These are phyloP conservation scores for Macrotus californicus DNA, from an alignment of 2,113 vertebrate genomes.

Conservation along the genomic window DNA sequence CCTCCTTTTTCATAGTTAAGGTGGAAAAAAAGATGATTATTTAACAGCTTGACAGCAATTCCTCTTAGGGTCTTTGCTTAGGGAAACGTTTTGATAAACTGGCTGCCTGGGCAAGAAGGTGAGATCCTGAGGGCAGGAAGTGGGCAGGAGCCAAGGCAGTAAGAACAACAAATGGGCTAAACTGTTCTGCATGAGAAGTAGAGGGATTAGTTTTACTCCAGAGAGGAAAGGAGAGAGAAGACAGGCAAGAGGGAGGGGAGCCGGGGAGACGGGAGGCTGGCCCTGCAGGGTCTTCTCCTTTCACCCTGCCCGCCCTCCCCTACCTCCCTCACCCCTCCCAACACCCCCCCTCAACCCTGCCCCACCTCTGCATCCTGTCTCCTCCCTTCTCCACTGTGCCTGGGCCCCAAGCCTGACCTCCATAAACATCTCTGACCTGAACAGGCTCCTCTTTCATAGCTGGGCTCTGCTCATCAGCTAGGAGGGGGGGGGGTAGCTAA, in stretches of 20 bases:
- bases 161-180: not conserved
- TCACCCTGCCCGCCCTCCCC: no score
- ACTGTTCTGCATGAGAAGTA: not conserved
- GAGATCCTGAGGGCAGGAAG: not conserved
- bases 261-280: not conserved
- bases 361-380: not conserved
- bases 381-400: not conserved
- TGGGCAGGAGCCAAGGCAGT: not conserved
- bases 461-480: not conserved
- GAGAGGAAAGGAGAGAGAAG: not conserved
- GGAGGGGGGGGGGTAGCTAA: slow-evolving; percentile 85
- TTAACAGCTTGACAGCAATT: not conserved
- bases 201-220: not conserved
- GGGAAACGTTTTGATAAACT: not conserved
- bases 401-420: not conserved
- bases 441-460: rapidly evolving
- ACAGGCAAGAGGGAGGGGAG: not conserved
- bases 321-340: no score
- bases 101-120: not conserved
- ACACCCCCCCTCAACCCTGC: no score
- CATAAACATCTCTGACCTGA: not conserved
- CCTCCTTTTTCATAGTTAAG: not conserved
- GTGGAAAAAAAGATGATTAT: not conserved
- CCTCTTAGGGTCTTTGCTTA: not conserved
- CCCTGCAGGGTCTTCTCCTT: rapidly evolving